Percentiles rank a stretch among this genome's conserved stretches.
Conservation (phyloP, 2,113 vertebrate genomes). For the Balaeniceps rex region DNA sequence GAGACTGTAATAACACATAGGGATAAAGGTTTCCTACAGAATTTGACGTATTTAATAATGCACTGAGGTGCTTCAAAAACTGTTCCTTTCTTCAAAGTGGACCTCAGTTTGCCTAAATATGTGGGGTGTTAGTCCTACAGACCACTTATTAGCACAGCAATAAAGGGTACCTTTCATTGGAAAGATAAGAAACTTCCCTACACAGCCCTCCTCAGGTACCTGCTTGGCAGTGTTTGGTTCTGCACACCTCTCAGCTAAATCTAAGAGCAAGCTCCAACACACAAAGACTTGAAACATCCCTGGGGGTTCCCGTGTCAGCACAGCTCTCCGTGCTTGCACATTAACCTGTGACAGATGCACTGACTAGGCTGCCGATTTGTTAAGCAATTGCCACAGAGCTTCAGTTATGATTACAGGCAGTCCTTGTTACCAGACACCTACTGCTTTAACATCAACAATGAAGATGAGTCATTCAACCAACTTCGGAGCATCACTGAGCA, state of each 20-base stretch:
- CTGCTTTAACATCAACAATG: not conserved
- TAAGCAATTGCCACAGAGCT: not conserved
- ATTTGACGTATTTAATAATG: not conserved
- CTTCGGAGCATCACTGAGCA: not conserved
- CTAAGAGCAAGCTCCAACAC: not conserved
- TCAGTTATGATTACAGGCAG: not conserved
- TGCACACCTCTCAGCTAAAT: not conserved
- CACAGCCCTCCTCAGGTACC: not conserved
- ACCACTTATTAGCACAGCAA: not conserved
- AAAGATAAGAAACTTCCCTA: not conserved
- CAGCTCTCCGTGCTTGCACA: not conserved
- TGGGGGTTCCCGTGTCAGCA: not conserved
- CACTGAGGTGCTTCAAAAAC: not conserved
- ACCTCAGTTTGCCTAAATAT: not conserved
- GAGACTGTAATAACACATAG: not conserved
- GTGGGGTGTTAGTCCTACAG: not conserved
- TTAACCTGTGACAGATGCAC: not conserved
- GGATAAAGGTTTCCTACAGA: not conserved
- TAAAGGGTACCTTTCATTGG: not conserved
- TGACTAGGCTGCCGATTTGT: not conserved
- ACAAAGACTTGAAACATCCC: not conserved
- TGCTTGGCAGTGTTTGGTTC: not conserved
- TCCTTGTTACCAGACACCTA: not conserved
- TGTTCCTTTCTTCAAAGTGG: not conserved
- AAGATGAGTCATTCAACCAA: constrained; percentile 4